phyloP scores from a whole-genome alignment of 2,797 vertebrate species.

The Alosa sapidissima region DNA sequence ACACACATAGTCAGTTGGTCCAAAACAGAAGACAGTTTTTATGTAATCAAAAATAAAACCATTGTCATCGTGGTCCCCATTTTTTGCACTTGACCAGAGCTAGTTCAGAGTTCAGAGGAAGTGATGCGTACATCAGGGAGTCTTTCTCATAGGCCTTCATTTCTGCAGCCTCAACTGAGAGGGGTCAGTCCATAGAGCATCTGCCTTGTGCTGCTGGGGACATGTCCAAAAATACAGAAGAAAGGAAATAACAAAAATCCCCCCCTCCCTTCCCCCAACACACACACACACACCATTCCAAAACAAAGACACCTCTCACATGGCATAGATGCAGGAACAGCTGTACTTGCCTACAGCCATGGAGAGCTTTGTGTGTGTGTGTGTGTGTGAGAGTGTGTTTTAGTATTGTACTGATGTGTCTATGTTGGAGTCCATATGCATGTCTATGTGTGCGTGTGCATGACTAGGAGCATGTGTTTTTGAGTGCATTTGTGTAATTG shows the following conservation, averaged over 20 bases:
- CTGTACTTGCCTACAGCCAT: constrained; percentile 44
- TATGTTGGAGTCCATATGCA: background rate
- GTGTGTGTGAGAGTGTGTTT: background rate
- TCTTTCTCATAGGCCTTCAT: background rate
- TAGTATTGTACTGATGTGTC: background rate
- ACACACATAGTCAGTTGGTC: background rate
- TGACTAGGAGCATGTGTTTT: too few species aligned
- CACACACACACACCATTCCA: constrained; percentile 55
- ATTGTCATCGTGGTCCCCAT: background rate
- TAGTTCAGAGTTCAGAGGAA: background rate
- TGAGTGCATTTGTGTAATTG: too few species aligned
- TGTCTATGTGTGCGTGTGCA: background rate
- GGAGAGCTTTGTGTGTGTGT: background rate
- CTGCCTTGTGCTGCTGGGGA: constrained; percentile 42
- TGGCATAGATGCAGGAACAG: constrained; percentile 42
- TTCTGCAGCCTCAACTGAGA: background rate
- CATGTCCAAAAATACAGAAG: constrained; percentile 49
- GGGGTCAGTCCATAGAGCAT: constrained; percentile 45
- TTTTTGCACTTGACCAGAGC: background rate
- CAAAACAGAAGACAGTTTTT: constrained; percentile 2
- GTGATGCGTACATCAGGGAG: background rate
- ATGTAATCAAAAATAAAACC: constrained; percentile 7
- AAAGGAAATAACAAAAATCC: constrained; percentile 45
- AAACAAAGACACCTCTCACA: constrained; percentile 51
- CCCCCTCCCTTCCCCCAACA: constrained; percentile 1